Conservation (phyloP, 2,113 vertebrate genomes). For the Lepus americanus region DNA sequence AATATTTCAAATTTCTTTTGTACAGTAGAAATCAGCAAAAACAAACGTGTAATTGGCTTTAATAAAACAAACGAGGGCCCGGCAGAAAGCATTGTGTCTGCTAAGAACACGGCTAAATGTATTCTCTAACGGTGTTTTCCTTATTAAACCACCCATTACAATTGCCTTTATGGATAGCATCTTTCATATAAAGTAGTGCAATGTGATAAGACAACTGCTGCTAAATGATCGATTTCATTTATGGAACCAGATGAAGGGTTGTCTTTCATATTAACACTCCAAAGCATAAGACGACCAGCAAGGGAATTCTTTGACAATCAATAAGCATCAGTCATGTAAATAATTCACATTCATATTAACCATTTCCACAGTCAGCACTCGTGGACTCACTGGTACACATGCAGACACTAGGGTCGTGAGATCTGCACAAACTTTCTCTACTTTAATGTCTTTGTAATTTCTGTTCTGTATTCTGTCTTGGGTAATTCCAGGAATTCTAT, state of each 20-base stretch:
- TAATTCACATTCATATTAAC: slow-evolving; percentile 41
- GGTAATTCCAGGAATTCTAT: neutral
- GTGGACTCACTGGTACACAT: neutral
- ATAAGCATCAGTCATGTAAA: slow-evolving; percentile 37
- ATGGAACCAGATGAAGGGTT: slow-evolving; percentile 30
- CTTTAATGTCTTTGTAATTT: neutral
- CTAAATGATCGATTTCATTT: slow-evolving; percentile 58
- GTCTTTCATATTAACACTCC: slow-evolving; percentile 39
- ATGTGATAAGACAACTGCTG: slow-evolving; percentile 60
- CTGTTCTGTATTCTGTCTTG: neutral
- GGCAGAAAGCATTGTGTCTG: slow-evolving; percentile 61
- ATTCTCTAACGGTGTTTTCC: slow-evolving; percentile 35
- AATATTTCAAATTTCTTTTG: slow-evolving; percentile 75
- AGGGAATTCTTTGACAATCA: slow-evolving; percentile 50
- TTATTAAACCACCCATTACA: slow-evolving; percentile 61
- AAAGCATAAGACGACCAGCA: slow-evolving; percentile 33
- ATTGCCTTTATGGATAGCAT: slow-evolving; percentile 54
- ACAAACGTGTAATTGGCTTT: slow-evolving; percentile 76
- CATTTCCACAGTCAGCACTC: neutral
- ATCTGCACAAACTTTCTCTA: neutral
- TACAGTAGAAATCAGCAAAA: slow-evolving; percentile 77
- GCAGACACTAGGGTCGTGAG: neutral
- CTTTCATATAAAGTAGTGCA: slow-evolving; percentile 57
- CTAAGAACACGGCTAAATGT: slow-evolving; percentile 57
- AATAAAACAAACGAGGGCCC: slow-evolving; percentile 72